Conservation (phyloP, 2,113 vertebrate species). For the Anthoscopus minutus region DNA sequence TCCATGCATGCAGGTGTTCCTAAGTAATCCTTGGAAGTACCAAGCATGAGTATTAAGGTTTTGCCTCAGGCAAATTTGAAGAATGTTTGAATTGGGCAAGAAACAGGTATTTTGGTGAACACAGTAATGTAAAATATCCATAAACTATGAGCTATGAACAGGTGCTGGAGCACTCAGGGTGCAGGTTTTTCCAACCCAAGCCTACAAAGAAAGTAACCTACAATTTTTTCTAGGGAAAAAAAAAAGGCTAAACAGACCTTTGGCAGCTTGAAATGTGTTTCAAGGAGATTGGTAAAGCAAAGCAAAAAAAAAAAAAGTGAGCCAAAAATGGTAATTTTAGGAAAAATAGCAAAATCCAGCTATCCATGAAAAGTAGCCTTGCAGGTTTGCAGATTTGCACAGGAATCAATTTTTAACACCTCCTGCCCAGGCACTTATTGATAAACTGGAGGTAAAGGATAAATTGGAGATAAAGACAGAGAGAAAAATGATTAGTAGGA, state of each 20-base stretch:
- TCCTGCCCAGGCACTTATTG: not conserved
- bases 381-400: not conserved
- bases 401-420: not conserved
- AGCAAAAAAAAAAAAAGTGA: not conserved
- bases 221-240: not conserved
- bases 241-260: not conserved
- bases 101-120: not conserved
- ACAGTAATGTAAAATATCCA: not conserved
- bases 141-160: not conserved
- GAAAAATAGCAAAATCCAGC: not conserved
- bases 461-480: not conserved
- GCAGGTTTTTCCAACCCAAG: not conserved
- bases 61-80: not conserved
- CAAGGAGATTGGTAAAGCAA: not conserved
- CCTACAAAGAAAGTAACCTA: not conserved
- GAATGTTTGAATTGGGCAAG: not conserved
- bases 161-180: not conserved
- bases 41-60: not conserved
- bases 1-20: not conserved
- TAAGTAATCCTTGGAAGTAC: slow-evolving; percentile 8
- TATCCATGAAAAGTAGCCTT: not conserved
- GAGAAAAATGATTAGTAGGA: not conserved
- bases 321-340: not conserved
- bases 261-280: slow-evolving; percentile 11
- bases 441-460: not conserved